Evolutionary conservation across 2,113 vertebrate species (phyloP).

Genomic region (Polypterus bichir): DNA sequence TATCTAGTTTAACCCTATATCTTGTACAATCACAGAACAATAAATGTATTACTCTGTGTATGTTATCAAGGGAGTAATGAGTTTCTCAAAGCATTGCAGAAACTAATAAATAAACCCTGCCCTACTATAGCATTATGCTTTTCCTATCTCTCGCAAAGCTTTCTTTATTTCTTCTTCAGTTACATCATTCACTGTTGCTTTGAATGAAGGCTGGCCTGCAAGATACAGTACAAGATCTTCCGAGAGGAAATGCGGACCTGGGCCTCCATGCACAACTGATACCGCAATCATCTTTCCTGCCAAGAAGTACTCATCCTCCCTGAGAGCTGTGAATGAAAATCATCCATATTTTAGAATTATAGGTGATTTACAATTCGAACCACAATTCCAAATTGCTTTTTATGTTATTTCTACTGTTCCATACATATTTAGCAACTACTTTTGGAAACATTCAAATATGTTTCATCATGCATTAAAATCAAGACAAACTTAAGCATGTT

Average conservation of each 20-base stretch:
- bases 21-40: too few species aligned
- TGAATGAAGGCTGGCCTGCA: conserved; percentile 13
- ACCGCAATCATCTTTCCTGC: conserved; percentile 23
- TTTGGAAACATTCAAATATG: too few species aligned
- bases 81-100: too few species aligned
- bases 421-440: too few species aligned
- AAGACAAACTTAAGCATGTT: too few species aligned
- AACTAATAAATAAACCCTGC: too few species aligned
- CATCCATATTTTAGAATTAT: conserved; percentile 5
- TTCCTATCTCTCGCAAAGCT: not conserved
- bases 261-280: conserved; percentile 11
- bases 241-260: conserved; percentile 15
- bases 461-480: too few species aligned
- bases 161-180: conserved; percentile 16
- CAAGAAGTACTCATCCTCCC: conserved; percentile 12
- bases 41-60: too few species aligned
- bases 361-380: conserved; percentile 7
- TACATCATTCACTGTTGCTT: conserved; percentile 12
- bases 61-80: too few species aligned
- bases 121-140: too few species aligned
- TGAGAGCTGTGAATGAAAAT: conserved; percentile 16
- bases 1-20: too few species aligned
- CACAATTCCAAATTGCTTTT: not conserved
- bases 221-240: conserved; percentile 12
- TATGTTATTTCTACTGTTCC: not conserved